Base-by-base conservation (phyloP, 2,113 vertebrate genomes). In the Penelope pileata region DNA sequence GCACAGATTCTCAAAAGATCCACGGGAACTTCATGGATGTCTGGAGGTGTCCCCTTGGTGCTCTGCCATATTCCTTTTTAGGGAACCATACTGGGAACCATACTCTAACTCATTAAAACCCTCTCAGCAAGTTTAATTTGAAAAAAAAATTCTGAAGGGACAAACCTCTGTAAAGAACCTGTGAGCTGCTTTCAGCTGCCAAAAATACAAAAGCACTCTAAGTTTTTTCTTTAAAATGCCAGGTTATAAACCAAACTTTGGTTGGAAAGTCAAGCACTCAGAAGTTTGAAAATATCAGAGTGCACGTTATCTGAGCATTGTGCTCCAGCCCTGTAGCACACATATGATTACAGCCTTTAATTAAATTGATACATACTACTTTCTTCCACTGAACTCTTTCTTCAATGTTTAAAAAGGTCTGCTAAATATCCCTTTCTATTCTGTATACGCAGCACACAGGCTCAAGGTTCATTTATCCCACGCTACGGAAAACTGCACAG, bases 381-480 rank as follows among this genome's bases (percentile, higher is more conserved):
- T 91, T 70, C 34, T 82, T 90, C 56, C 84, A 3, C 24, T 67
- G 56, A 24, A 54, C 24, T 77, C 69, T 67, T 68, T 19, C 22
- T 19, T 87, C 82, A 62, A 7, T 58, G 24, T 48, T 74, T 63
- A 58, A 73, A 54, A 17, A 75, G 63, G 38, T 10, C 21, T 76
- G 18, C 8, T 34, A 58, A 40, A 38, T 75, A 73, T 51, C 23
- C 16, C 82, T 66, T 69, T 63, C 15, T 30, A 40, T 68, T 58
- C 51, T 6, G 1, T 32, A 53, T 18, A 54, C 8, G n/a, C 30
- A 53, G 30, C 48, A 29, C 48, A 92, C 17, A 80, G 43, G 7
- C 34, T 67, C 47, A 32, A 67, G 47, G 54, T 79, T 90, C 68
- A 56, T 83, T 88, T 86, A 69, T 92, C 64, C n/a, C 50, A 83